Percentiles rank a stretch among this genome's conserved stretches.
Evolutionary conservation across 2,888 invertebrate species (phyloP).

Genomic region (Escarpia spicata): DNA sequence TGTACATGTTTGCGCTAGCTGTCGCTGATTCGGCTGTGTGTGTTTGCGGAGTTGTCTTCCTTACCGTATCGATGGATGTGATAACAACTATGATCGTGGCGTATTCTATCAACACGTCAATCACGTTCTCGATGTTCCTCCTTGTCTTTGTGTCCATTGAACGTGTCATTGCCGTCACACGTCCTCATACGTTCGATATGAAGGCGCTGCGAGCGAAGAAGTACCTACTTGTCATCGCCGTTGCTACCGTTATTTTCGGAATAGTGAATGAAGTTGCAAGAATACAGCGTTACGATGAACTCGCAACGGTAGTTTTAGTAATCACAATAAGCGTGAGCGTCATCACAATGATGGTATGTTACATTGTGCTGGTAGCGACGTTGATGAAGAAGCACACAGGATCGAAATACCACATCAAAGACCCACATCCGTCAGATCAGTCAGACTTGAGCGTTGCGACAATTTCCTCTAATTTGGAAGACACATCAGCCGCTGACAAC

Average conservation of each 20-base stretch:
- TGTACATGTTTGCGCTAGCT: not conserved
- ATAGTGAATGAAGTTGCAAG: not conserved
- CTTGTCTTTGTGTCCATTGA: not conserved
- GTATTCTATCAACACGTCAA: not conserved
- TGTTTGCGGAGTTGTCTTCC: not conserved
- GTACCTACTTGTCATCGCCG: not conserved
- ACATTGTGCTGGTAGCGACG: too few species aligned
- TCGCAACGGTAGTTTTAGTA: not conserved
- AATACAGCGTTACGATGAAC: not conserved
- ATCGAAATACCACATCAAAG: too few species aligned
- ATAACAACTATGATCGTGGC: not conserved
- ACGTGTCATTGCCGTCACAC: not conserved
- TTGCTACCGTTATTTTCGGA: not conserved
- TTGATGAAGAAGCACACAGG: too few species aligned
- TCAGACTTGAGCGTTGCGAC: too few species aligned
- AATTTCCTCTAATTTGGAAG: too few species aligned
- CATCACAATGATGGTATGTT: too few species aligned
- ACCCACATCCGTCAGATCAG: too few species aligned
- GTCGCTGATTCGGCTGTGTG: not conserved
- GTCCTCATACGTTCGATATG: not conserved
- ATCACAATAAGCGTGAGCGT: not conserved
- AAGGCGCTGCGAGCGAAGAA: not conserved
- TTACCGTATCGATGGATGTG: not conserved
- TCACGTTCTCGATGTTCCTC: not conserved
- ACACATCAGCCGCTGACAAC: too few species aligned